Conservation (phyloP, 1,140 invertebrate genomes). For the Orchesella cincta region DNA sequence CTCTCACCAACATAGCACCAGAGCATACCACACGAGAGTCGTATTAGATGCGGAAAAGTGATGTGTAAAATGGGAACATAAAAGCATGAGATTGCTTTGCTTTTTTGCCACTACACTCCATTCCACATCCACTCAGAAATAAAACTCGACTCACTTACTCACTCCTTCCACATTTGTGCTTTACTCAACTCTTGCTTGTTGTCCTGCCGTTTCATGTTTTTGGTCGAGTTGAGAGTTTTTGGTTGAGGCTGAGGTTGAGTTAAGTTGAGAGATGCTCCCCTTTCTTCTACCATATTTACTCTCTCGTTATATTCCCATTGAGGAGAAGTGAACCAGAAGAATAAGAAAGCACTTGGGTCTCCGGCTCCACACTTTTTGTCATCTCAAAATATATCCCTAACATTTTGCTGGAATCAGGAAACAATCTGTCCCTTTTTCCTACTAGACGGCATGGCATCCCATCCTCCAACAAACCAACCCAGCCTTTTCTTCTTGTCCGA, state of each 20-base stretch:
- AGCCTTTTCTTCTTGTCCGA: not conserved
- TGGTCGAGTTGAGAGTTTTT: too few species aligned
- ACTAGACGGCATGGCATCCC: not conserved
- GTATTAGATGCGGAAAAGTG: not conserved
- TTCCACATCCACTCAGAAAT: not conserved
- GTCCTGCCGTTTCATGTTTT: not conserved
- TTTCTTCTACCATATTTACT: not conserved
- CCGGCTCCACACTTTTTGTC: not conserved
- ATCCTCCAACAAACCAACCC: not conserved
- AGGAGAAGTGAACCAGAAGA: not conserved
- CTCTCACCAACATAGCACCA: conserved; percentile 1
- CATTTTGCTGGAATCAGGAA: conserved; percentile 2
- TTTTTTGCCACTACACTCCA: not conserved
- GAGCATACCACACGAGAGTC: not conserved
- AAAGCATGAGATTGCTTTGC: conserved; percentile 17
- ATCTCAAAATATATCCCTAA: not conserved
- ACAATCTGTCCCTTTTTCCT: not conserved
- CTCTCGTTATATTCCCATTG: conserved; percentile 11
- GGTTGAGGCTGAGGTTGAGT: not conserved
- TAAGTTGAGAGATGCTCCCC: not conserved
- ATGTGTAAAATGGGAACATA: too few species aligned
- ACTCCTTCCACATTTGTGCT: not conserved
- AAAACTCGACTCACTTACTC: too few species aligned
- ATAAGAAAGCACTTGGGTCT: not conserved
- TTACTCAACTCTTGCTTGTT: not conserved